Evolutionary conservation across 2,797 vertebrate species (phyloP), one percentile per base, ranked within the genome.

Genomic region (Peromyscus melanophrys): DNA sequence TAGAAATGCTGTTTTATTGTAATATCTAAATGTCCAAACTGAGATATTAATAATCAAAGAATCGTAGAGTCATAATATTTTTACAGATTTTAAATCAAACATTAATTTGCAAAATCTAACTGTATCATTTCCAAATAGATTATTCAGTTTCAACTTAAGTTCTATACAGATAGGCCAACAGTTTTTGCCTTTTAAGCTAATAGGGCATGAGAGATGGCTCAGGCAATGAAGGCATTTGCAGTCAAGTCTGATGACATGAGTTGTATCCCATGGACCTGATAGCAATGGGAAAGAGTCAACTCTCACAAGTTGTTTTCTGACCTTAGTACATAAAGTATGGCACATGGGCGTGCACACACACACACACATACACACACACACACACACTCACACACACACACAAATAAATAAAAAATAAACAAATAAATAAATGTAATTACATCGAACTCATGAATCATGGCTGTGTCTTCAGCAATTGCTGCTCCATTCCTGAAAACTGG

Each of bases 1-100:
- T 95, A 90, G 49, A 78, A 96, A 85, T n/a, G 65, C 94, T n/a
- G 63, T 67, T 59, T 59, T 81, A 63, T 87, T 73, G 34, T 2
- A 92, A 25, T 67, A 86, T 71, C 34, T 67, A n/a, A 85, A 37
- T 86, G 2, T 92, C 43, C 43, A 94, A 78, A 76, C 5, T 52
- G 65, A 89, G 57, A 89, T 25, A 86, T 55, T 93, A 88, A 69
- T 65, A 75, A 86, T 83, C 21, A n/a, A 7, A 71, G 61, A 96
- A 61, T 90, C 11, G 87, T 92, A 71, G 17, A 34, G 0, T 85
- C 90, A 25, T 29, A 88, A 83, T 23, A 82, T 89, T 21, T 27
- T 49, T 86, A 37, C 0, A 57, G 13, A 94, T 82, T 92, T 96
- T 77, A 86, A 71, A 75, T 52, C 17, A 31, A 95, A 25, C 2